These are phyloP conservation scores for Loris lydekkerianus DNA, from an alignment of 2,797 vertebrate species.

Conservation along the genomic window DNA sequence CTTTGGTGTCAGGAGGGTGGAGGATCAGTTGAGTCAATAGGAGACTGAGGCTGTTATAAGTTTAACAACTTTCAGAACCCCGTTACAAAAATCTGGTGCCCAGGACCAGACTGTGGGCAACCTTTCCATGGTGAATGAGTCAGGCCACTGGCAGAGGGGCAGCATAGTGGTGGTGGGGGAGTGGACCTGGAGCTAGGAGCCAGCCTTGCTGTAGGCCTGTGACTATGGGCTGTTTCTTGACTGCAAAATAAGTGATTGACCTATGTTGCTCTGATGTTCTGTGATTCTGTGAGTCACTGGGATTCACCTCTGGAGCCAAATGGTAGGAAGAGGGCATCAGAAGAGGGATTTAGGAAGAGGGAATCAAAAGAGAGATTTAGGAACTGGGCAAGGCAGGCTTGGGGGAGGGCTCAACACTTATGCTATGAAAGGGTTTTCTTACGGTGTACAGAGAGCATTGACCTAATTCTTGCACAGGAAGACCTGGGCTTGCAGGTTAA, in stretches of 20 bases:
- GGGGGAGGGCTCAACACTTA: not conserved
- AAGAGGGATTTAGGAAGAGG: not conserved
- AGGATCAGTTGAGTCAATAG: not conserved
- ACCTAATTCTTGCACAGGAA: not conserved
- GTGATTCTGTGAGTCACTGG: not conserved
- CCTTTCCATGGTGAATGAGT: not conserved
- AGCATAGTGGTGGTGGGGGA: not conserved
- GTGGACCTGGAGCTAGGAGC: not conserved
- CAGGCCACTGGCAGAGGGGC: not conserved
- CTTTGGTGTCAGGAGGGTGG: not conserved
- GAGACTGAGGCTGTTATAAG: not conserved
- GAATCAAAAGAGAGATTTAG: not conserved
- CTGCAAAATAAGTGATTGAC: not conserved
- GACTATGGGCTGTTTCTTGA: not conserved
- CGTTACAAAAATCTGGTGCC: not conserved
- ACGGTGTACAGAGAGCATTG: not conserved
- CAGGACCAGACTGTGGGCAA: too few relatives aligned
- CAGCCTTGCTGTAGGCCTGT: not conserved
- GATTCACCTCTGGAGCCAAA: not conserved
- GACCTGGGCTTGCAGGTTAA: not conserved
- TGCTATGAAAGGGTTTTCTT: not conserved
- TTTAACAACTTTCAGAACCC: not conserved
- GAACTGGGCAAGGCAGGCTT: not conserved
- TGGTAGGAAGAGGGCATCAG: not conserved
- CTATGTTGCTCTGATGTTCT: not conserved